These are phyloP conservation scores for Ceyx erithaca DNA, from an alignment of 2,797 vertebrate species.

Conservation along the genomic window DNA sequence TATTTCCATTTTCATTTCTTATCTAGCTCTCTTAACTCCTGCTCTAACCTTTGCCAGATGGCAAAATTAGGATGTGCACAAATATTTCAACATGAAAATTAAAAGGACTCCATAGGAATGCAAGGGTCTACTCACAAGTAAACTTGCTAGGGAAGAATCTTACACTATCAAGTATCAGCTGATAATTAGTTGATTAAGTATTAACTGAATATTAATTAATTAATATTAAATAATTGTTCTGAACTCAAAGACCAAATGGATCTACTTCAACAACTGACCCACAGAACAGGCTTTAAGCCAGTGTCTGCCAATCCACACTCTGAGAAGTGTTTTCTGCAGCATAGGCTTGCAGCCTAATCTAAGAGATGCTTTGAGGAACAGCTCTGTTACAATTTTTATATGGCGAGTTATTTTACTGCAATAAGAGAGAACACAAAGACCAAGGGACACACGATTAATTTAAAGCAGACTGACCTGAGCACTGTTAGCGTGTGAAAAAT, in stretches of 20 bases:
- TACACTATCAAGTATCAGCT: not conserved
- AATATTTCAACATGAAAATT: not conserved
- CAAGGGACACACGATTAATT: not conserved
- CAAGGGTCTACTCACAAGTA: not conserved
- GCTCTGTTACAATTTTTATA: not conserved
- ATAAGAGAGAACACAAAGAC: not conserved
- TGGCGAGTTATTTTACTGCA: not conserved
- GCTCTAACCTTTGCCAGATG: not conserved
- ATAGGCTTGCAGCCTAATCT: not conserved
- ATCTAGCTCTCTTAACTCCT: not conserved
- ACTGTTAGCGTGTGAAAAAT: not conserved
- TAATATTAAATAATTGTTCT: not conserved
- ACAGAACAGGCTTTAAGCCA: not conserved
- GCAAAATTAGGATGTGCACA: accelerated
- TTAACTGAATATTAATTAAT: not conserved
- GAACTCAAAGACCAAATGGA: not conserved
- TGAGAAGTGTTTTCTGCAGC: not conserved
- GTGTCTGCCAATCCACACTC: not conserved
- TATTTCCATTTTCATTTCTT: not conserved
- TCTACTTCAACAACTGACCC: not conserved
- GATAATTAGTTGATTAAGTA: not conserved
- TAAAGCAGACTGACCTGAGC: not conserved
- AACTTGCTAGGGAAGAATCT: not conserved
- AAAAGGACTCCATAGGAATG: not conserved
- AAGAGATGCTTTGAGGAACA: not conserved